Evolutionary conservation across 2,113 vertebrate species (phyloP).

Genomic region (Rallus limicola): DNA sequence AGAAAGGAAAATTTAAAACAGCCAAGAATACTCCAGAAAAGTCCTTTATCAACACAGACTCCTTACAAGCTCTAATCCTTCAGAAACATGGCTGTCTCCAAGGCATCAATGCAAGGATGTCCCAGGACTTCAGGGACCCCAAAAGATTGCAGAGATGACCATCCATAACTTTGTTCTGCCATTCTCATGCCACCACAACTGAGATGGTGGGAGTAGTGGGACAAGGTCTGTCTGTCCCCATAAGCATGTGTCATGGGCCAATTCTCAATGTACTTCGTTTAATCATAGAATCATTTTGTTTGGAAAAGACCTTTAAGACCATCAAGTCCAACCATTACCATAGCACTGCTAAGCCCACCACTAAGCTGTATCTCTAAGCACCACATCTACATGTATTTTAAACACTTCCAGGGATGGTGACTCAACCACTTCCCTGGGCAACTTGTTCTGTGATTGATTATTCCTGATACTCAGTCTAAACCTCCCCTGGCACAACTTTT

Average conservation of each 20-base stretch:
- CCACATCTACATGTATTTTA: too few relatives aligned
- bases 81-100: background rate
- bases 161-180: background rate
- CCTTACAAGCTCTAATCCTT: background rate
- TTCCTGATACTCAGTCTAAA: too few relatives aligned
- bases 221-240: background rate
- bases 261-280: background rate
- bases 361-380: too few relatives aligned
- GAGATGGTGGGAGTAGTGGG: background rate
- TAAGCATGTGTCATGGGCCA: background rate
- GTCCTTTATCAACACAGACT: background rate
- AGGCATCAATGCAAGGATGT: background rate
- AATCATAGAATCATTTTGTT: too few relatives aligned
- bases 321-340: too few relatives aligned
- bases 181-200: rapidly evolving
- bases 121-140: background rate
- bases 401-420: too few relatives aligned
- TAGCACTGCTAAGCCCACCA: too few relatives aligned
- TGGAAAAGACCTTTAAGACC: too few relatives aligned
- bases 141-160: background rate
- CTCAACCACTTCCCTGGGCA: too few relatives aligned
- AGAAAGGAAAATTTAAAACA: background rate
- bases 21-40: background rate
- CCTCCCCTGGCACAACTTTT: too few relatives aligned
- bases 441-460: too few relatives aligned